Evolutionary conservation across 2,888 invertebrate genomes (phyloP), one percentile per base, ranked within the genome.

Genomic region (Ochropleura leucogaster): DNA sequence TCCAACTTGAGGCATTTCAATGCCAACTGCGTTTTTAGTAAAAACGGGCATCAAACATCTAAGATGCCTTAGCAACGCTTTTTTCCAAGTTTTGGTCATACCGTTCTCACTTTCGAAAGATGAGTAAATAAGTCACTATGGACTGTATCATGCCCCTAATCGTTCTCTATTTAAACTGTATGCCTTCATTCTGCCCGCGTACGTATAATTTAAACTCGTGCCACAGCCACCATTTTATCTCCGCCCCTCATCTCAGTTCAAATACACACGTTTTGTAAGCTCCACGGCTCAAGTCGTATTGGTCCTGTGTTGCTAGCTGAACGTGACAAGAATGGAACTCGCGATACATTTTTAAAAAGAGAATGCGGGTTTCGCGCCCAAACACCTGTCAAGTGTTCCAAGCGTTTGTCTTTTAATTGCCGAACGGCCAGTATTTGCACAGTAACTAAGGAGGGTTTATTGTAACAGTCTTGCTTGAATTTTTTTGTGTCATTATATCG

Each of bases 281-380:
- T 69, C 14, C 72, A 85, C 68, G 71, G 90, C 46, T 87, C 89
- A 84, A 51, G n/a, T 79, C 87, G 89, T 75, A 85, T 72, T 89
- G 90, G 91, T 68, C 68, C 51, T 30, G 57, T 84, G 79, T 86
- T 84, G 87, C 85, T 87, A 87, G 81, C 79, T 72, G 89, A 87
- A 94, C 94, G 94, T 94, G 94, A 93, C 92, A 76, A 74, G 94
- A 91, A 94, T 94, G 87, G 89, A 76, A 76, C 85, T 80, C 75
- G 81, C 80, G 88, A 89, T 89, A 87, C 86, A 87, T 90, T 91
- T 91, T 93, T 87, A 84, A 92, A 92, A 92, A 90, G 88, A 91
- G 92, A 92, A 94, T 94, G 94, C 94, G 94, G 93, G 94, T 89
- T 90, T 90, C 87, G 90, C 92, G 93, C 91, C 91, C 90, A 89